phyloP scores from a whole-genome alignment of 2,113 vertebrate genomes.

The Naja naja region DNA sequence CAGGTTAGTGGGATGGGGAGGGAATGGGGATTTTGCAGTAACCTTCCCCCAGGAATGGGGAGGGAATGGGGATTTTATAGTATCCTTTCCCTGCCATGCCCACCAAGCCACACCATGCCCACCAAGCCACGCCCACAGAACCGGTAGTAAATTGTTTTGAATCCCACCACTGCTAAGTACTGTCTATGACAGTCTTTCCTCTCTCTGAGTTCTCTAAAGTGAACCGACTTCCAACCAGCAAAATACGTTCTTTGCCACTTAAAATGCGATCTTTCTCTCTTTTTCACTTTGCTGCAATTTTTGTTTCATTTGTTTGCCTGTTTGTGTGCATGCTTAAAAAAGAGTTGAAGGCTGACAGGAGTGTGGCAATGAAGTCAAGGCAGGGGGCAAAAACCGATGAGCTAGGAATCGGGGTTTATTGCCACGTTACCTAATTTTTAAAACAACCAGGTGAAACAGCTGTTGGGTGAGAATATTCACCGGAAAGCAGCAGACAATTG shows the following conservation, averaged over 20 bases:
- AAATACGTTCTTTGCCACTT: background rate
- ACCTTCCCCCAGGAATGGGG: too few relatives aligned
- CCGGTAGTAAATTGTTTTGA: too few relatives aligned
- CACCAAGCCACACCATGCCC: too few relatives aligned
- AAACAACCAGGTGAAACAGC: background rate
- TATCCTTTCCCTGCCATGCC: too few relatives aligned
- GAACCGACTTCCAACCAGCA: background rate
- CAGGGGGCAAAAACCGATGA: background rate
- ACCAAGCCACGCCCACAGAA: too few relatives aligned
- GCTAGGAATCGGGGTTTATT: background rate
- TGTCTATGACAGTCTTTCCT: background rate
- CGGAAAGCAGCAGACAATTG: background rate
- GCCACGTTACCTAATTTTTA: background rate
- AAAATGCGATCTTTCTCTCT: background rate
- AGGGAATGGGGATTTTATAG: too few relatives aligned
- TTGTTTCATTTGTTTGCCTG: background rate
- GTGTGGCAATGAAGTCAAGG: background rate
- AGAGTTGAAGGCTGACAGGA: background rate
- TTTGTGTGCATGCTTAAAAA: background rate
- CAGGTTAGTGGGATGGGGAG: too few relatives aligned
- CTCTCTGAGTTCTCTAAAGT: background rate
- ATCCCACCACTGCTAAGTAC: too few relatives aligned
- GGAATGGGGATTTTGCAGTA: too few relatives aligned
- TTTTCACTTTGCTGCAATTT: background rate
- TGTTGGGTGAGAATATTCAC: background rate